Conservation (phyloP, 2,888 invertebrate species). For the Cremastobaeus sp. region DNA sequence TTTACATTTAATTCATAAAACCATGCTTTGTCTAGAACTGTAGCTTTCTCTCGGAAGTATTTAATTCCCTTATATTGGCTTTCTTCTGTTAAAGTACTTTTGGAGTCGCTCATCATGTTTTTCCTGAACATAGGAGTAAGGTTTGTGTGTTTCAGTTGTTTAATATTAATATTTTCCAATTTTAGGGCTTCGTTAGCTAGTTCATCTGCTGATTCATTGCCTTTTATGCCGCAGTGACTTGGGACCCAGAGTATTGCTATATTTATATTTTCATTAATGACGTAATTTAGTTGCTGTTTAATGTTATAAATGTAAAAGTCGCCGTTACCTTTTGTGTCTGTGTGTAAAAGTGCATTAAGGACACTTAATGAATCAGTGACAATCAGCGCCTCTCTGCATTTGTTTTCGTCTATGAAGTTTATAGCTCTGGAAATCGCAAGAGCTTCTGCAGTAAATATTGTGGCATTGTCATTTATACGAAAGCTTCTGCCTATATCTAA, state of each 20-base stretch:
- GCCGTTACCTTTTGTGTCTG: neutral
- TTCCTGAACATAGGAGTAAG: too few relatives aligned
- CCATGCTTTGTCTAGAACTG: too few relatives aligned
- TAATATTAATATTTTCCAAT: too few relatives aligned
- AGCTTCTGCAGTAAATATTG: constrained; percentile 4
- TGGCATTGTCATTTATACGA: neutral
- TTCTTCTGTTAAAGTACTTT: too few relatives aligned
- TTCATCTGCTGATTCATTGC: neutral
- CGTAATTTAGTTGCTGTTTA: neutral
- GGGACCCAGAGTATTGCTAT: constrained; percentile 5
- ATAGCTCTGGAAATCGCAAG: neutral
- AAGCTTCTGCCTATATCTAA: neutral
- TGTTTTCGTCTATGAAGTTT: neutral
- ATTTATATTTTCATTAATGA: neutral
- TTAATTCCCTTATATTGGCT: too few relatives aligned
- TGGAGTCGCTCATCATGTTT: too few relatives aligned
- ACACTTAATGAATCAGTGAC: constrained; percentile 2
- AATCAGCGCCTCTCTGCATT: neutral
- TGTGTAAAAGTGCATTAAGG: neutral
- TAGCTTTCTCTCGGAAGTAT: too few relatives aligned
- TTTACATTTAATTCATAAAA: too few relatives aligned
- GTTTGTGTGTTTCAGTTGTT: too few relatives aligned
- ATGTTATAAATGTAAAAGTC: neutral
- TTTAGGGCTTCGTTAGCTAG: constrained; percentile 1
- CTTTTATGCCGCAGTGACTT: constrained; percentile 1